Percentiles rank a stretch among this genome's conserved stretches.
These are phyloP conservation scores for Amiota minor DNA, from an alignment of 2,888 invertebrate species.

Conservation along the genomic window DNA sequence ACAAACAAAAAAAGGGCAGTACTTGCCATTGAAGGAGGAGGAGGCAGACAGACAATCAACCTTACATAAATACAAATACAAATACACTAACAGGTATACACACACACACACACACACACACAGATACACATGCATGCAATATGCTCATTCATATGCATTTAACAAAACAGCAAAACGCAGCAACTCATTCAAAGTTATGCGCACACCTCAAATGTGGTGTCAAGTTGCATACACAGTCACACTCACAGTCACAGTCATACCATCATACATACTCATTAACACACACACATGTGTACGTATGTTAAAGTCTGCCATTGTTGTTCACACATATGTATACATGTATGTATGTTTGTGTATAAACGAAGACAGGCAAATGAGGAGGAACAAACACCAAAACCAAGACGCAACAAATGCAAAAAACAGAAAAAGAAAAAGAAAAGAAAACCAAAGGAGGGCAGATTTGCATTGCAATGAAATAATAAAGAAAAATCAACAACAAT, in stretches of 20 bases:
- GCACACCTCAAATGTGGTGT: conserved; percentile 31
- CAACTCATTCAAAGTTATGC: conserved; percentile 26
- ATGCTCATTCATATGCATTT: too few relatives aligned
- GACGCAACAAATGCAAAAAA: neutral
- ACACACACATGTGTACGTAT: neutral
- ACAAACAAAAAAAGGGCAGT: conserved; percentile 21
- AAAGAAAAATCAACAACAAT: neutral
- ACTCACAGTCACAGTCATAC: neutral
- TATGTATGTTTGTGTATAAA: neutral
- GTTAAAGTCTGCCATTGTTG: neutral
- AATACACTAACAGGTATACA: neutral
- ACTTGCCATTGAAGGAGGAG: conserved; percentile 10
- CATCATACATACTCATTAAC: neutral
- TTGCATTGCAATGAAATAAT: conserved; percentile 6
- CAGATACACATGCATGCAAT: neutral
- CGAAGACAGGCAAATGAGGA: neutral
- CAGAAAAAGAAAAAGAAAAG: neutral
- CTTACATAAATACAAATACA: neutral
- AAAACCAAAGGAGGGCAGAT: neutral
- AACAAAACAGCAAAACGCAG: neutral
- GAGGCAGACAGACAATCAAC: neutral
- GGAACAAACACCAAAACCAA: neutral
- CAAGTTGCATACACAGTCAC: conserved; percentile 32
- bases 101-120: neutral
- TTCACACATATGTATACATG: neutral